Evolutionary conservation across 2,113 vertebrate genomes (phyloP).

Genomic region (Camelus dromedarius): DNA sequence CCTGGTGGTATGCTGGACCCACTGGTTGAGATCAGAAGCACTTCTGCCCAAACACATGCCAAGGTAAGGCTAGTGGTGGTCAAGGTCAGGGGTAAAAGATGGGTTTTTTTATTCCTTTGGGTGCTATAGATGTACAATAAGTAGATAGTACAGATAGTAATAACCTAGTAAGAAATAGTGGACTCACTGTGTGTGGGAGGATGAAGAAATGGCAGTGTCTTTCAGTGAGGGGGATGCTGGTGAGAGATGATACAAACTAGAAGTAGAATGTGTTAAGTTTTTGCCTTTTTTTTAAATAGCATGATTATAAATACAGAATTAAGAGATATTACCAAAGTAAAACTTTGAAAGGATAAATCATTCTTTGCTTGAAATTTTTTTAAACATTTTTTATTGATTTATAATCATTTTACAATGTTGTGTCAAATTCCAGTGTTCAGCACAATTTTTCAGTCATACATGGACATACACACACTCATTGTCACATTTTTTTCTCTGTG

Average conservation of each 20-base stretch:
- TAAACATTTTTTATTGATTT: no score
- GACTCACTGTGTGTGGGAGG: background rate
- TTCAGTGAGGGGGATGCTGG: background rate
- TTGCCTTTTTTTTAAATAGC: background rate
- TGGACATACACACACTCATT: no score
- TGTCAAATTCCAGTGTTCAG: no score
- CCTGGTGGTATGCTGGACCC: background rate
- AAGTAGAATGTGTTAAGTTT: background rate
- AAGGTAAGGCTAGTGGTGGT: background rate
- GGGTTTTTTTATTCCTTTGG: background rate
- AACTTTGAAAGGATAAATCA: background rate
- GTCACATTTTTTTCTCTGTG: no score
- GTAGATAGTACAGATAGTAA: background rate
- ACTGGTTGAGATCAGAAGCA: background rate
- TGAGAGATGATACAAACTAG: background rate
- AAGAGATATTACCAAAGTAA: background rate
- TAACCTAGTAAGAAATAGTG: background rate
- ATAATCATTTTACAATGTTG: no score
- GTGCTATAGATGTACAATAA: background rate
- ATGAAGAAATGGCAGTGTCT: background rate
- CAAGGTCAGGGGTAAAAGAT: background rate
- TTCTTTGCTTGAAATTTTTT: background rate
- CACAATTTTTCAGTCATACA: no score
- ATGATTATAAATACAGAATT: background rate
- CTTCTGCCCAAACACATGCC: background rate